Conservation (phyloP, 2,113 vertebrate species). For the Carettochelys insculpta region DNA sequence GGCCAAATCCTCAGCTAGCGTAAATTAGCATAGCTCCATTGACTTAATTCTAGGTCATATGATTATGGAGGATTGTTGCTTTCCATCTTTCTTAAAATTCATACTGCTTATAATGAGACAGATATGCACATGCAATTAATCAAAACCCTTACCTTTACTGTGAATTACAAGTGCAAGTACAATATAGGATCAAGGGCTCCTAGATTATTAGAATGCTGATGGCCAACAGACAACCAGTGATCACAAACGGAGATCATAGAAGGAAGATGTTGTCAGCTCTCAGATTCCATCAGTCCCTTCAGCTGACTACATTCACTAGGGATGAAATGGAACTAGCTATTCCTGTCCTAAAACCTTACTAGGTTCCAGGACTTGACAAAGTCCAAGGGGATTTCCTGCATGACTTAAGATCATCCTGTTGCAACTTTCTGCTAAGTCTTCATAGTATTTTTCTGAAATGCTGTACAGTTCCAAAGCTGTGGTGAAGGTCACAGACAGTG, state of each 20-base stretch:
- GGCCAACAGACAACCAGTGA: background rate
- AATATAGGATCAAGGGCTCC: background rate
- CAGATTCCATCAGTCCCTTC: background rate
- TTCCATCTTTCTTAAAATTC: background rate
- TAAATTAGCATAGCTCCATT: background rate
- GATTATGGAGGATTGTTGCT: background rate
- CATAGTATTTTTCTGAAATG: background rate
- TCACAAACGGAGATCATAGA: background rate
- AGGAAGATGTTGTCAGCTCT: background rate
- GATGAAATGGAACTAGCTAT: background rate
- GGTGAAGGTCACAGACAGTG: background rate
- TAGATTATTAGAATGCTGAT: background rate
- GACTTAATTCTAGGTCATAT: background rate
- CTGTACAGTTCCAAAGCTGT: background rate
- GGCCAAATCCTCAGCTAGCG: background rate
- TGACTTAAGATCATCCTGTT: background rate
- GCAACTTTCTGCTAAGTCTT: background rate
- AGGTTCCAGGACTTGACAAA: background rate
- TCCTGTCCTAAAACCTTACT: background rate
- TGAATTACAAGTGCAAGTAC: background rate
- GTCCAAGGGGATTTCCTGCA: background rate
- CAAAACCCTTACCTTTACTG: background rate
- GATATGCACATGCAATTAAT: background rate
- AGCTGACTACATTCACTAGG: background rate
- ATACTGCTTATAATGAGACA: background rate